Evolutionary conservation across 2,888 invertebrate species (phyloP).

Genomic region (Diarsia rubi): DNA sequence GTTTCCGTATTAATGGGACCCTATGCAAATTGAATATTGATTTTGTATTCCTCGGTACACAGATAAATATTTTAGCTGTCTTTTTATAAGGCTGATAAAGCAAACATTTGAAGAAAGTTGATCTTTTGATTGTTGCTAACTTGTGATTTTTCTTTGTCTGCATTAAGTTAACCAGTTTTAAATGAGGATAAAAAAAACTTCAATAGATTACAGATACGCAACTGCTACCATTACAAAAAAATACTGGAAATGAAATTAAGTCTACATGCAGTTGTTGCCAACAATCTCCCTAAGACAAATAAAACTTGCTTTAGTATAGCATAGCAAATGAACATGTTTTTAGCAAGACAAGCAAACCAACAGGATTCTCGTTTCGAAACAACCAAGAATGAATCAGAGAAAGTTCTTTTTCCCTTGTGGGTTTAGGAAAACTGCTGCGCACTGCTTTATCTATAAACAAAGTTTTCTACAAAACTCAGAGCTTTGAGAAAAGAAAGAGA

Average conservation of each 20-base stretch:
- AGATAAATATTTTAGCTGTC: no score
- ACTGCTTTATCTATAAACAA: conserved; percentile 49
- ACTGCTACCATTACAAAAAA: no score
- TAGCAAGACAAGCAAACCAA: conserved; percentile 10
- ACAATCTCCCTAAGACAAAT: background rate
- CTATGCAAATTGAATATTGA: background rate
- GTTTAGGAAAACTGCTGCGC: conserved; percentile 41
- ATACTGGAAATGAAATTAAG: no score
- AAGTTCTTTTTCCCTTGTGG: conserved; percentile 42
- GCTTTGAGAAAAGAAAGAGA: conserved; percentile 20
- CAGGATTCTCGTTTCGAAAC: conserved; percentile 10
- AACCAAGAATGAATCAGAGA: conserved; percentile 25
- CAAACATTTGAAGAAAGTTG: background rate
- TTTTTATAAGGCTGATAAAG: no score
- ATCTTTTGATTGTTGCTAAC: background rate
- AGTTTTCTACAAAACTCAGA: conserved; percentile 22
- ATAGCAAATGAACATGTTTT: conserved; percentile 12
- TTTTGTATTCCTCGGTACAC: background rate
- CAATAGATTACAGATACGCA: no score
- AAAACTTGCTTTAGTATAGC: background rate
- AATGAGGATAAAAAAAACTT: background rate
- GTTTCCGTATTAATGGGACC: background rate
- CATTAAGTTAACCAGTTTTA: background rate
- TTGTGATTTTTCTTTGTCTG: background rate
- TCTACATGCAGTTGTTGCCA: background rate